Evolutionary conservation across 2,888 invertebrate species (phyloP), one percentile per base, ranked within the genome.

Genomic region (Archaeoteleia sp.): DNA sequence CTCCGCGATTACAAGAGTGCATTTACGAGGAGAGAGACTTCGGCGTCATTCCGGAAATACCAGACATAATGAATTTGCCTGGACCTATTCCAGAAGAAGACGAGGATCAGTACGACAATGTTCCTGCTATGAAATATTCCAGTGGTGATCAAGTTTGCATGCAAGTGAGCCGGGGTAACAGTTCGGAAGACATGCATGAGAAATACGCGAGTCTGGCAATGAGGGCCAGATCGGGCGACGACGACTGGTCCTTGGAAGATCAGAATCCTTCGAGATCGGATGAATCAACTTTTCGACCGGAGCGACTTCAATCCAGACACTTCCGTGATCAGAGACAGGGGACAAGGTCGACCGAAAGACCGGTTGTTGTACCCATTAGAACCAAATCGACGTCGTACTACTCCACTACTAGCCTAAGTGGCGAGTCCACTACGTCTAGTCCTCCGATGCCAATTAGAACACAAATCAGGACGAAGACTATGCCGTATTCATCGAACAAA

Each of bases 371-470:
- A 7, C 88, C 88, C 0, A 76, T 79, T n/a, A 73, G 81, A 23
- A 79, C 82, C 0, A 83, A 82, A 32, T 81, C 84, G 10, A 81
- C 83, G 5, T 82, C 84, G 9, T 84, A 85, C 34, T 83, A 85
- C 51, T 85, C 83, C 82, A 89, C 80, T 84, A 89, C 72, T 86
- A 91, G 85, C 88, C 88, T 75, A 89, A 93, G 82, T 88, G 91
- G 77, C 85, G 89, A 74, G 88, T 89, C 82, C 88, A 92, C 81
- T 86, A 85, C 85, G 0, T 85, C 85, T 0, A 85, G 84, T 70
- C 85, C 85, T 1, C 85, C 85, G 1, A 82, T 84, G 84, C 85
- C 79, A 46, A 76, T 78, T 35, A 76, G 81, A 15, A 79, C 82
- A 3, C 85, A 85, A 67, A 82, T 85, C n/a, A 70, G 85, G 55